Conservation (phyloP, 1,140 invertebrate genomes). For the Dufourea novaeangliae region DNA sequence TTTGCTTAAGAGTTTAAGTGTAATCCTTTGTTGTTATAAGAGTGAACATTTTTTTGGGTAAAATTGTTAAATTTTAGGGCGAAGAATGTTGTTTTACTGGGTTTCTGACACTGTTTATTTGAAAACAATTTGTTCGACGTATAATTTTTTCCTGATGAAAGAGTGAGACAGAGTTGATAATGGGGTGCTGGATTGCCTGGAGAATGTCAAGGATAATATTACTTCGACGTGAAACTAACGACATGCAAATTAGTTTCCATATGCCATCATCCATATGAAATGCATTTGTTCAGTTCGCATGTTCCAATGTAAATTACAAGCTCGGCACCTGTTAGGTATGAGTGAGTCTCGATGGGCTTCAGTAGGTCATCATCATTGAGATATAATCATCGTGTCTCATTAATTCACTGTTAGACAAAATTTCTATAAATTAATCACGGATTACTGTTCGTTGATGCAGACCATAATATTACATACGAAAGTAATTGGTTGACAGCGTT, state of each 20-base stretch:
- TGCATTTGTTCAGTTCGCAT: not conserved
- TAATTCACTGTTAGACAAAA: not conserved
- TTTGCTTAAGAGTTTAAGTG: no score
- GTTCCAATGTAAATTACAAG: not conserved
- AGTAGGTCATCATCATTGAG: not conserved
- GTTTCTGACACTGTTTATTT: no score
- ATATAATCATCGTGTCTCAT: not conserved
- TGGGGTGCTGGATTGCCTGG: not conserved
- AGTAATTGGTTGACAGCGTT: no score
- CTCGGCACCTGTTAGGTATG: not conserved
- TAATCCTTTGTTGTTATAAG: no score
- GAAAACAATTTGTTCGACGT: not conserved
- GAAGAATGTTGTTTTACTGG: no score
- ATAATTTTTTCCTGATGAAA: not conserved
- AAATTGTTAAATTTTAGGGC: no score
- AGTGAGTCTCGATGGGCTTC: not conserved
- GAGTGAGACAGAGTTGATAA: constrained; percentile 3
- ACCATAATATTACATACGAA: no score
- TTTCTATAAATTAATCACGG: not conserved
- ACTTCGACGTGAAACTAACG: not conserved
- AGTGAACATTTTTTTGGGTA: no score
- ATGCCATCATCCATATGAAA: not conserved
- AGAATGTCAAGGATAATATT: constrained; percentile 6
- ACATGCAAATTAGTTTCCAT: constrained; percentile 3
- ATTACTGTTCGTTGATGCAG: not conserved